Evolutionary conservation across 2,888 invertebrate species (phyloP).

Genomic region (Conops quadrifasciatus): DNA sequence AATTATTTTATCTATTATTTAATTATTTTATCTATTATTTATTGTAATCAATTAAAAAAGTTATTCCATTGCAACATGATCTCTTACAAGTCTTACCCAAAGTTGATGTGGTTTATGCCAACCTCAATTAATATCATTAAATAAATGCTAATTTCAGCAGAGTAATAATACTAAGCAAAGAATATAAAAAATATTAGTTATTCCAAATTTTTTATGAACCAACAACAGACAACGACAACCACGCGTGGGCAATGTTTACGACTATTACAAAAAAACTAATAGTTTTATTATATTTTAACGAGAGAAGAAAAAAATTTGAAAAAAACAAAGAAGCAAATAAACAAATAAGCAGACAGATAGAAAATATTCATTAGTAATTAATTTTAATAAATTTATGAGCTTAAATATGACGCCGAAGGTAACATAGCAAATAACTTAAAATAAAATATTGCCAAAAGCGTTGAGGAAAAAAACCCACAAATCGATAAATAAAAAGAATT

Average conservation of each 20-base stretch:
- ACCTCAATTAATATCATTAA: background rate
- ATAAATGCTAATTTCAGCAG: too few relatives aligned
- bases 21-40: too few relatives aligned
- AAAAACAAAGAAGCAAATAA: background rate
- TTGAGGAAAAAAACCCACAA: background rate
- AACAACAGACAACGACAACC: too few relatives aligned
- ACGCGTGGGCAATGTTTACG: too few relatives aligned
- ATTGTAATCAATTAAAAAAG: too few relatives aligned
- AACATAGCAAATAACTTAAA: background rate
- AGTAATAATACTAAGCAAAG: too few relatives aligned
- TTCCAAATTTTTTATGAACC: too few relatives aligned
- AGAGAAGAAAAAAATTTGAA: background rate
- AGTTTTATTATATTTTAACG: background rate
- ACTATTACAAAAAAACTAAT: too few relatives aligned
- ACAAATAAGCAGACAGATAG: background rate
- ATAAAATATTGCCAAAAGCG: background rate
- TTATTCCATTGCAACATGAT: too few relatives aligned
- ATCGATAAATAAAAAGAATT: background rate
- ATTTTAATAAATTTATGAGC: conserved; percentile 45
- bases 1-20: background rate
- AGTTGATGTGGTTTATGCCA: background rate
- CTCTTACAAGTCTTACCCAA: too few relatives aligned
- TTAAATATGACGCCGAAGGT: conserved; percentile 29
- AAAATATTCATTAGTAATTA: conserved; percentile 38
- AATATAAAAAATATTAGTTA: too few relatives aligned